Evolutionary conservation across 2,888 invertebrate species (phyloP), one percentile per base, ranked within the genome.

Genomic region (Drosophila mimetica): DNA sequence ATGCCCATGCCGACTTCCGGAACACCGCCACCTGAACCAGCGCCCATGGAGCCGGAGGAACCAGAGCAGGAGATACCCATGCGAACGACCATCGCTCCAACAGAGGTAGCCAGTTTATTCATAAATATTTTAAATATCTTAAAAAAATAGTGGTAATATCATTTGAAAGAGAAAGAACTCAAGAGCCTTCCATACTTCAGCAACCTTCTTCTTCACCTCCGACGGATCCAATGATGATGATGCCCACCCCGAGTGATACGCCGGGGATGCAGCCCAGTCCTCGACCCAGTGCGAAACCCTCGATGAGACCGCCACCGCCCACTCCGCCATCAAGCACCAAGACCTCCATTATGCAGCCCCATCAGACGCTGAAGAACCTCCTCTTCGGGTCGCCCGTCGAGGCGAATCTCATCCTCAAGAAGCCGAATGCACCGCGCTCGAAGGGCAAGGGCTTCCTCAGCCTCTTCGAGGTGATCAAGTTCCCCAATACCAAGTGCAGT

Each of bases 401-500:
- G 63, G 85, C 90, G 20, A 91, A 91, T 76, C 55, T 90, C 4
- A 79, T 90, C 73, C 77, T 88, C 25, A 87, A 79, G 67, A 78
- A 78, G 14, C 66, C 76, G 11, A 65, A 50, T 36, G 79, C 73
- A 8, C 76, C 83, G n/a, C 85, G 82, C 50, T 71, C 80, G 8
- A 89, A 88, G 61, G 85, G 89, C 39, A 91, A 91, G 74, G 90
- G 93, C 37, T 94, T 96, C 83, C 92, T 96, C 44, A 95, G 94
- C 88, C 92, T 96, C 8, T 95, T 96, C 78, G 94, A 95, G 70
- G 93, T 96, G 8, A 93, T 96, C 6, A 93, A 95, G 85, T 95
- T 96, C 88, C 93, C 94, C 50, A 95, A 96, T 84, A 93, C 92
- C 1, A 90, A 93, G 20, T 96, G 96, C 86, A 85, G 76, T 16